A percentile compares a stretch with the other conserved stretches of the same genome.
Evolutionary conservation across 2,888 invertebrate species (phyloP).

Genomic region (Caenorhabditis sinica): DNA sequence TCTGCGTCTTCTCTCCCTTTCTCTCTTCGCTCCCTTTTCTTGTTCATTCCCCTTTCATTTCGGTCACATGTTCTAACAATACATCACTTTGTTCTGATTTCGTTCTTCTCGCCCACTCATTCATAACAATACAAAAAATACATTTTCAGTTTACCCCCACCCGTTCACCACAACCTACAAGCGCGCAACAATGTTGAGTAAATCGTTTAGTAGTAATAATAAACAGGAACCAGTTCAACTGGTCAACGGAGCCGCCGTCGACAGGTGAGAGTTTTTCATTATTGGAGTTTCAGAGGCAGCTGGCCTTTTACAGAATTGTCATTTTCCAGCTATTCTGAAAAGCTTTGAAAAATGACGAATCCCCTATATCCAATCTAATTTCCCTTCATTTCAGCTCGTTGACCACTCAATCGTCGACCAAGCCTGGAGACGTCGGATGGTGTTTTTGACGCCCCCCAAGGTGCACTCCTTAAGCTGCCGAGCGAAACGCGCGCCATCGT

Average conservation of each 20-base stretch:
- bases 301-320: neutral
- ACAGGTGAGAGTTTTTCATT: slow-evolving; percentile 32
- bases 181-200: slow-evolving; percentile 59
- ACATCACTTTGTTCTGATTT: slow-evolving; percentile 9
- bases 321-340: slow-evolving; percentile 6
- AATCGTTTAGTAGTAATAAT: slow-evolving; percentile 54
- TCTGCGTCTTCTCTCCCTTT: slow-evolving; percentile 11
- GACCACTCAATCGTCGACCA: slow-evolving; percentile 53
- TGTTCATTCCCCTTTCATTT: neutral
- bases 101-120: neutral
- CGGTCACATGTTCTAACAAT: slow-evolving; percentile 13
- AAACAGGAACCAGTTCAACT: slow-evolving; percentile 33
- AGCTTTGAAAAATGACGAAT: neutral
- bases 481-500: slow-evolving; percentile 53
- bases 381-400: slow-evolving; percentile 35
- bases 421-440: slow-evolving; percentile 72
- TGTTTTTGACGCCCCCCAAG: slow-evolving; percentile 77
- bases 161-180: neutral
- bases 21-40: neutral
- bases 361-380: neutral
- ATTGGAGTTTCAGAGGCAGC: neutral
- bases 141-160: slow-evolving; percentile 37
- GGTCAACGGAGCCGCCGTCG: slow-evolving; percentile 36
- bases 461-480: slow-evolving; percentile 37
- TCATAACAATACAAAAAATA: neutral